phyloP scores from a whole-genome alignment of 64 coral and sea anemone genomes.

The Actinia equina region DNA sequence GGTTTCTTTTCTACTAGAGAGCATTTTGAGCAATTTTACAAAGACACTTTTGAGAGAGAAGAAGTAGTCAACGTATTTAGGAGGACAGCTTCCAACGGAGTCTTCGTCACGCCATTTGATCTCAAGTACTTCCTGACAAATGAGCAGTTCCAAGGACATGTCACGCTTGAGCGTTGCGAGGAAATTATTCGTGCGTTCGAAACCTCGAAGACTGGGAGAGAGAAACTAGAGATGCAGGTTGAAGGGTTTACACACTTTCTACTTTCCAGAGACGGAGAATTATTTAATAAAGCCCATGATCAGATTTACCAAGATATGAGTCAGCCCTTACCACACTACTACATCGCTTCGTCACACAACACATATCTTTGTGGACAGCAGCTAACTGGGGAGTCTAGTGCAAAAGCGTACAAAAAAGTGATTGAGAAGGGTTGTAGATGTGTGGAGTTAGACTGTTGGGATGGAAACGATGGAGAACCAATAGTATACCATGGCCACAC shows the following conservation, averaged over 20 bases:
- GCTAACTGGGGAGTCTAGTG: conserved; percentile 38
- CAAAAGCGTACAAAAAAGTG: conserved; percentile 33
- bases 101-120: conserved; percentile 31
- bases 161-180: conserved; percentile 19
- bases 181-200: conserved; percentile 37
- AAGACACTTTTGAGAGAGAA: conserved; percentile 8
- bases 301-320: conserved; percentile 82
- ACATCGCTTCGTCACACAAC: conserved; percentile 78
- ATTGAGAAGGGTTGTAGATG: conserved; percentile 66
- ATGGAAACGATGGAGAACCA: conserved; percentile 64
- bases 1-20: not conserved
- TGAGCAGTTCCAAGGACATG: conserved; percentile 20
- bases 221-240: conserved; percentile 34
- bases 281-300: conserved; percentile 54
- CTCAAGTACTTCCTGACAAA: conserved; percentile 43
- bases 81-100: conserved; percentile 34
- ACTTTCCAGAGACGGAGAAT: conserved; percentile 41
- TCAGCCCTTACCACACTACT: conserved; percentile 59
- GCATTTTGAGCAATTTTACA: conserved; percentile 36
- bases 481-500: conserved; percentile 74
- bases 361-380: conserved; percentile 59
- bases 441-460: conserved; percentile 78
- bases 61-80: conserved; percentile 34
- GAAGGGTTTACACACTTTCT: conserved; percentile 41
- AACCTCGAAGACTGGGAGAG: conserved; percentile 26